Conservation (phyloP, 35 echinoderm and acorn worm genomes). For the Lytechinus variegatus region DNA sequence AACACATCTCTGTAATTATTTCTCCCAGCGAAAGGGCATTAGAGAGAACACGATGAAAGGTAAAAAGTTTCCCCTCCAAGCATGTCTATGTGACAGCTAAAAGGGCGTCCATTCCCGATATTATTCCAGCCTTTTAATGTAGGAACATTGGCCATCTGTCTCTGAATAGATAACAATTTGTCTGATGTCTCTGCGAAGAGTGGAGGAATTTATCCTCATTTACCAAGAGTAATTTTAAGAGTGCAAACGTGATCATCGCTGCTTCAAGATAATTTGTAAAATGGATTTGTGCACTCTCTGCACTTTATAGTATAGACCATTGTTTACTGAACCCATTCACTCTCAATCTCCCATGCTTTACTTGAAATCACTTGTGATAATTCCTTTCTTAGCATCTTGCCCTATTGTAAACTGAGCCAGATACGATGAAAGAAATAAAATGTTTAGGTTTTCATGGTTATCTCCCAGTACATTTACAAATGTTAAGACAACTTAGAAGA, state of each 20-base stretch:
- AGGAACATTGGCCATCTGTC: not conserved
- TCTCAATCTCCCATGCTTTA: not conserved
- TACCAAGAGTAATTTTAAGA: not conserved
- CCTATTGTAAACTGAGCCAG: too few species aligned
- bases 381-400: too few species aligned
- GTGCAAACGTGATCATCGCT: not conserved
- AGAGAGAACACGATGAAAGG: not conserved
- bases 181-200: not conserved
- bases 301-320: not conserved
- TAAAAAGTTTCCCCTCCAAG: not conserved
- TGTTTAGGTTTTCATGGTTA: too few species aligned
- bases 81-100: not conserved
- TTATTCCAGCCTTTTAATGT: not conserved
- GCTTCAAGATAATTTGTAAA: not conserved
- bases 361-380: not conserved
- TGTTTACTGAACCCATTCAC: not conserved
- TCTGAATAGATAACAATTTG: not conserved
- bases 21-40: not conserved
- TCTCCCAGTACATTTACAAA: too few species aligned
- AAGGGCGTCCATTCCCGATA: not conserved
- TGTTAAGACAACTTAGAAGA: too few species aligned
- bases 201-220: not conserved
- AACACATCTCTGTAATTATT: constrained; percentile 20
- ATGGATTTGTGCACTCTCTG: not conserved
- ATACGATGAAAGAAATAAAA: too few species aligned